A percentile compares a stretch with the other conserved stretches of the same genome.
phyloP scores from a whole-genome alignment of 2,797 vertebrate genomes.

The Botia almorhae region DNA sequence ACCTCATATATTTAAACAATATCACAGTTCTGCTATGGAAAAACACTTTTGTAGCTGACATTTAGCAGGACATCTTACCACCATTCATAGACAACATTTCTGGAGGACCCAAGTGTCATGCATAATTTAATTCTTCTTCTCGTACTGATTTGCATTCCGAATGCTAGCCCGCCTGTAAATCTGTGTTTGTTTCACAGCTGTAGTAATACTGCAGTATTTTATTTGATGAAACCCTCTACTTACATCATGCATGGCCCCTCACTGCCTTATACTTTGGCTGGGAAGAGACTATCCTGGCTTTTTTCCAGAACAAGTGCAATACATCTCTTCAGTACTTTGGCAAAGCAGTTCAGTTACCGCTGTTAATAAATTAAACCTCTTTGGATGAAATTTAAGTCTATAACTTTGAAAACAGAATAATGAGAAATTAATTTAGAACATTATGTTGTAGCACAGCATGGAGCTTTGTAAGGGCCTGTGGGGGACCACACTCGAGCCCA shows the following conservation, averaged over 20 bases:
- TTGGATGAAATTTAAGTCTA: slow-evolving; percentile 8
- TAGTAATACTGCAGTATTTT: slow-evolving; percentile 27
- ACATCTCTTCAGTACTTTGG: background rate
- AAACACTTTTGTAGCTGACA: background rate
- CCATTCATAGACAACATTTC: background rate
- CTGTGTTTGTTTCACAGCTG: slow-evolving; percentile 46
- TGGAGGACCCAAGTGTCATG: background rate
- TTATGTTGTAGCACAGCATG: background rate
- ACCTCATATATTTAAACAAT: background rate
- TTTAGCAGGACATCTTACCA: background rate
- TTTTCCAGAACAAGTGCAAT: slow-evolving; percentile 6
- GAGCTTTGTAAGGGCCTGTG: background rate
- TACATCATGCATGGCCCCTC: slow-evolving; percentile 6
- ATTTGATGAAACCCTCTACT: slow-evolving; percentile 18
- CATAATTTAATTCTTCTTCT: background rate
- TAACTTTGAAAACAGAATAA: slow-evolving; percentile 24
- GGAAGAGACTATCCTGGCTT: background rate
- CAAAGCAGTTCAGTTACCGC: background rate
- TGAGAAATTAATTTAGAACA: slow-evolving; percentile 19
- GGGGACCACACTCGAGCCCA: background rate
- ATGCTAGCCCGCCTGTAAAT: slow-evolving; percentile 10
- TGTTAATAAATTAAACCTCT: slow-evolving; percentile 14
- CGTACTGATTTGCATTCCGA: slow-evolving; percentile 25
- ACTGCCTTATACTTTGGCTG: background rate
- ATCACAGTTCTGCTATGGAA: background rate